Conservation (phyloP, 2,113 vertebrate species). For the Lophotis ruficrista region DNA sequence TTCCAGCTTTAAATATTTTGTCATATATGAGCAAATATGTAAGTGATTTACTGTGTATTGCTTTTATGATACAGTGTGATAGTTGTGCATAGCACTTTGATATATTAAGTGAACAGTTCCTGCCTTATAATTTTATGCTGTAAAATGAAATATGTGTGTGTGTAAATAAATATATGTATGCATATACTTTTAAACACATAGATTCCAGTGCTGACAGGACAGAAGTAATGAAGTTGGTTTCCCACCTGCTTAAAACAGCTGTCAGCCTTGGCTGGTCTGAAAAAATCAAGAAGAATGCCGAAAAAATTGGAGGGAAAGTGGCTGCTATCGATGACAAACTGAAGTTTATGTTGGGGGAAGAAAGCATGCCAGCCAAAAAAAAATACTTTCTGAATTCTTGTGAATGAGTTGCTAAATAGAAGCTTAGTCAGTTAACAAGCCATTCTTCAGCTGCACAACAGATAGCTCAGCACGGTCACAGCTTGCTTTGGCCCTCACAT, state of each 20-base stretch:
- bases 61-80: background rate
- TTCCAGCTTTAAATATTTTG: background rate
- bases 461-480: background rate
- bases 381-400: background rate
- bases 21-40: background rate
- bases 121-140: background rate
- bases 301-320: background rate
- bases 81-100: background rate
- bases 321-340: background rate
- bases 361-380: background rate
- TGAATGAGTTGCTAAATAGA: background rate
- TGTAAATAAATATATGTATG: background rate
- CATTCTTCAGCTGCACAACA: background rate
- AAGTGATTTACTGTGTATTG: background rate
- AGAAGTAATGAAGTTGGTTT: background rate
- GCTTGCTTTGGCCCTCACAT: background rate
- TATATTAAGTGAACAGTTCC: background rate
- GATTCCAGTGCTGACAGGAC: background rate
- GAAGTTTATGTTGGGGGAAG: background rate
- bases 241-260: background rate
- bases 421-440: background rate
- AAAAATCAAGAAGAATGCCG: background rate
- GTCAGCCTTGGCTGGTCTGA: background rate
- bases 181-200: background rate
- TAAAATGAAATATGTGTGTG: background rate